A percentile compares a stretch with the other conserved stretches of the same genome.
These are phyloP conservation scores for Rhagoletis zephyria DNA, from an alignment of 1,140 invertebrate genomes.

Conservation along the genomic window DNA sequence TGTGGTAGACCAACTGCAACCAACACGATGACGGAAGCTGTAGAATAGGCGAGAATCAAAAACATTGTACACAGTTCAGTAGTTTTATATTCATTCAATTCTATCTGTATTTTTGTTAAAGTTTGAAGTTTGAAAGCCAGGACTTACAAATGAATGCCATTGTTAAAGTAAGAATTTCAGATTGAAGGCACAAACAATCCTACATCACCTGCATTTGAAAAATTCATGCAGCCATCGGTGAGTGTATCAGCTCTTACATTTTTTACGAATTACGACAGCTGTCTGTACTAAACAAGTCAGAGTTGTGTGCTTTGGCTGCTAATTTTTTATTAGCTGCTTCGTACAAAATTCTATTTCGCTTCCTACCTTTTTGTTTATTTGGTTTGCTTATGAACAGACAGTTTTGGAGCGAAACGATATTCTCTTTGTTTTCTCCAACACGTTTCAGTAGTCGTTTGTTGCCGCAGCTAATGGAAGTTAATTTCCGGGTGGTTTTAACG, in stretches of 20 bases:
- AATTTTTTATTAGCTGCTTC: slow-evolving; percentile 8
- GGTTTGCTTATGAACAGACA: background rate
- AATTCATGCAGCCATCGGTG: background rate
- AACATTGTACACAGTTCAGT: background rate
- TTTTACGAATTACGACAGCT: background rate
- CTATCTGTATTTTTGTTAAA: no score
- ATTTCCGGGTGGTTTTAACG: background rate
- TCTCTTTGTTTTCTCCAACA: background rate
- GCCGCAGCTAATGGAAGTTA: background rate
- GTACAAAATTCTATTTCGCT: slow-evolving; percentile 25
- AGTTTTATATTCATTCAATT: background rate
- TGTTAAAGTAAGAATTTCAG: no score
- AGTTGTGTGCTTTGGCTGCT: background rate
- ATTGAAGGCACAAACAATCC: no score
- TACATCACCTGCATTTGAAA: no score
- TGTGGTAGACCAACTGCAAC: slow-evolving; percentile 43
- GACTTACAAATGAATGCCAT: no score
- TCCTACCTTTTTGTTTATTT: background rate
- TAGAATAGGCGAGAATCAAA: background rate
- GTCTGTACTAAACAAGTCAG: background rate
- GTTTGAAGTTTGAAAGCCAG: no score
- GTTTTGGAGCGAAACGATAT: background rate
- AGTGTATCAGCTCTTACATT: background rate
- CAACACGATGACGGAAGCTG: slow-evolving; percentile 19
- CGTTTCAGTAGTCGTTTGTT: background rate